These are phyloP conservation scores for Mormoops blainvillei DNA, from an alignment of 2,113 vertebrate species.

Conservation along the genomic window DNA sequence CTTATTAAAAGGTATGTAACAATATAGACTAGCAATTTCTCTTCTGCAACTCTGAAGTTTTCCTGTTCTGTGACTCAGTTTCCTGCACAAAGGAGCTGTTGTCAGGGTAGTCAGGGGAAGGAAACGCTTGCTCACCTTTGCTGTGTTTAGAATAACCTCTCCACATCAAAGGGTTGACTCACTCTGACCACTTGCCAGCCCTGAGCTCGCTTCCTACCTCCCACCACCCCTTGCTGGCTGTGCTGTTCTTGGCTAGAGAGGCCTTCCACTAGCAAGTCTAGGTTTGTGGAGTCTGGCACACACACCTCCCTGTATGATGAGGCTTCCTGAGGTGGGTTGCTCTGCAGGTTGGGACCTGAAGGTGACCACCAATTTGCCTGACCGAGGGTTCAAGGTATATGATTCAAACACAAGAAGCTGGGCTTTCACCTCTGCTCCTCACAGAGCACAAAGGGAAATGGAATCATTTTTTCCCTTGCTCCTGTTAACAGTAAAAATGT, in stretches of 20 bases:
- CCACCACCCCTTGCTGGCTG: slow-evolving; percentile 44
- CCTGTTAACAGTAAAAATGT: background rate
- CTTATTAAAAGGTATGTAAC: background rate
- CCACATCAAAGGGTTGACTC: slow-evolving; percentile 67
- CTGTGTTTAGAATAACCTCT: slow-evolving; percentile 39
- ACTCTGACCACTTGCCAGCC: slow-evolving; percentile 23
- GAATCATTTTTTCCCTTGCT: background rate
- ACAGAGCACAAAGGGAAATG: background rate
- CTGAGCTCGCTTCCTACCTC: slow-evolving; percentile 50
- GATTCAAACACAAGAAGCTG: background rate
- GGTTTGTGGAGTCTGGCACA: slow-evolving; percentile 68
- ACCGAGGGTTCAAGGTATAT: background rate
- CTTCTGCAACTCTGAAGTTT: background rate
- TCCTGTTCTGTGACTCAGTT: slow-evolving; percentile 58
- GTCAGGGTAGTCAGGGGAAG: background rate
- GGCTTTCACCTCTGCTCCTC: background rate
- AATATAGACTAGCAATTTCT: background rate
- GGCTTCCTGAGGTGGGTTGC: background rate
- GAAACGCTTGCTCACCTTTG: slow-evolving; percentile 63
- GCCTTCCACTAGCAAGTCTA: slow-evolving; percentile 61
- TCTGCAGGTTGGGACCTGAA: slow-evolving; percentile 51
- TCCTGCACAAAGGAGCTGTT: background rate
- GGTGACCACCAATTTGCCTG: slow-evolving; percentile 26
- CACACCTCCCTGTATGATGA: background rate
- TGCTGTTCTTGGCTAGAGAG: slow-evolving; percentile 60